Evolutionary conservation across 2,888 invertebrate genomes (phyloP), one percentile per base, ranked within the genome.

Genomic region (Plebejus argus): DNA sequence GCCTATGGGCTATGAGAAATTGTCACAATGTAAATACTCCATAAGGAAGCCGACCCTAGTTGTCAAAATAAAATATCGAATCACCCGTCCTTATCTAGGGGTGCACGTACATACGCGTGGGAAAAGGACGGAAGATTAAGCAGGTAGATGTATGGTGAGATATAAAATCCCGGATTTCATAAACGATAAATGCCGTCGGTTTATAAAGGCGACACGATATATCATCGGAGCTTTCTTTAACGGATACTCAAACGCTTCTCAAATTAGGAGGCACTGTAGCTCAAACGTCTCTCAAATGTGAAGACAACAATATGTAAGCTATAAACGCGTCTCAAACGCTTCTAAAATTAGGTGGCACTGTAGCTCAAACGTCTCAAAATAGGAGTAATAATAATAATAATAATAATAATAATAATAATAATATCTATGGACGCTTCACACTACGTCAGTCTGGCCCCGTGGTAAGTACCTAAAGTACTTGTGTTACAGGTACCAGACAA

Each of bases 101-200:
- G 23, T 18, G 15, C 7, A 18, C 12, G 23, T 12, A 15, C 23
- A 74, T 23, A 7, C 23, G 18, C n/a, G 45, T 8, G 74, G 23
- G 53, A 74, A 15, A 28, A 49, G 53, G 53, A 74, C 53, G 23
- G 18, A 20, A 49, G 49, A 49, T 28, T 79, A 79, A 80, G 79
- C 79, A 80, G 79, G 80, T 80, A 81, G 81, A 81, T 80, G 81
- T 82, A 82, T 82, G 79, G 80, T 78, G 79, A 81, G 81, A 82
- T 82, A 85, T 83, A 83, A 84, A 84, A 83, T 82, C 83, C 82
- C 81, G 81, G 79, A 80, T 80, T 81, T 82, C 80, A 82, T 83
- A 83, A 82, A 82, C 82, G 81, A 82, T 81, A 82, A 82, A 81
- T 80, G 77, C 58, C 75, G 28, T 77, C 77, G 58, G 78, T 77